Evolutionary conservation across 2,797 vertebrate species (phyloP).

Genomic region (Crypturellus tataupa): DNA sequence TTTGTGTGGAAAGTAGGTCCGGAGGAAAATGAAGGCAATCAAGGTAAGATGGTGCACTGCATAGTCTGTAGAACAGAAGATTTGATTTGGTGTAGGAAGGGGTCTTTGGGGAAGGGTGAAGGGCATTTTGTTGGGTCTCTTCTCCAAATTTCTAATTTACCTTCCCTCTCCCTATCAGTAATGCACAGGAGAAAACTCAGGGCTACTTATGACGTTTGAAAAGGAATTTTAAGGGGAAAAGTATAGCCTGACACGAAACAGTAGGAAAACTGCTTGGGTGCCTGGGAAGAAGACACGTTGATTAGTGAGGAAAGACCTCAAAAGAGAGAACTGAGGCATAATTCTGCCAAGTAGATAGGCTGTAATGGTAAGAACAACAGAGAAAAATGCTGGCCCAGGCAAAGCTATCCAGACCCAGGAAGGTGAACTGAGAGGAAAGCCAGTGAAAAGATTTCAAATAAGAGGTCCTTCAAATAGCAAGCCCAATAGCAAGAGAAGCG

Average conservation of each 20-base stretch:
- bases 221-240: background rate
- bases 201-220: background rate
- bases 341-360: background rate
- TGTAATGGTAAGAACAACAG: background rate
- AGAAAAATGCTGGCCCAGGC: background rate
- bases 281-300: background rate
- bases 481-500: background rate
- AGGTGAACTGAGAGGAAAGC: background rate
- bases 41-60: background rate
- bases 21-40: background rate
- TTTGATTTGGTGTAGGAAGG: background rate
- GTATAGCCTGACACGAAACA: constrained; percentile 1
- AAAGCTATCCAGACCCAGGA: background rate
- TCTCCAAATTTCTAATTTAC: background rate
- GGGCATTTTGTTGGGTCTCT: background rate
- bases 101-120: background rate
- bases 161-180: background rate
- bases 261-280: constrained; percentile 1
- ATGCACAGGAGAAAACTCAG: background rate
- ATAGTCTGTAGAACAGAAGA: background rate
- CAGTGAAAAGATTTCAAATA: background rate
- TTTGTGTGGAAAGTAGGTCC: background rate
- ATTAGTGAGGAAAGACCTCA: constrained; percentile 36
- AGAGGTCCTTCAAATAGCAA: background rate
- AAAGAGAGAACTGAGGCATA: constrained; percentile 13